Conservation (phyloP, 1,140 invertebrate genomes). For the Oedothorax gibbosus region DNA sequence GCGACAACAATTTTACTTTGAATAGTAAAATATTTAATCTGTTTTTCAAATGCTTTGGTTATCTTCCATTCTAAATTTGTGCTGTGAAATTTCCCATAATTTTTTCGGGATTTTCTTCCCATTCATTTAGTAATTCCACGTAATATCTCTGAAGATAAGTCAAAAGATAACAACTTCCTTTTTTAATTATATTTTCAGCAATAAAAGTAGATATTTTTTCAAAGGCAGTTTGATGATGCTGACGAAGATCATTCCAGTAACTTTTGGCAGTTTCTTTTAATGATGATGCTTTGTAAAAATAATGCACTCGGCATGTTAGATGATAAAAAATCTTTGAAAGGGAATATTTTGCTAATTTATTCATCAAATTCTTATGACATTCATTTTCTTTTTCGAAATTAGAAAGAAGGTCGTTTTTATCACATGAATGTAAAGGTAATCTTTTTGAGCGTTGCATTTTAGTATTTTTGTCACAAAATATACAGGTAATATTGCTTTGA, state of each 20-base stretch:
- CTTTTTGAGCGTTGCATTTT: no score
- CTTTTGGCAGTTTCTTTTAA: not conserved
- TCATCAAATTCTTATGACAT: no score
- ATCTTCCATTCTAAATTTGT: not conserved
- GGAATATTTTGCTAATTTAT: no score
- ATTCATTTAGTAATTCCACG: not conserved
- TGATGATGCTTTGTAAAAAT: no score
- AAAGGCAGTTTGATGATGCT: conserved; percentile 23
- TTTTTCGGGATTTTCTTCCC: not conserved
- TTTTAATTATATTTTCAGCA: conserved; percentile 19
- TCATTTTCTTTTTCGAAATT: no score
- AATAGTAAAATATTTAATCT: not conserved
- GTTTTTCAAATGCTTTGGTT: not conserved
- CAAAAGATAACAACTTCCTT: conserved; percentile 11
- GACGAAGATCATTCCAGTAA: conserved; percentile 8
- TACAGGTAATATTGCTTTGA: no score
- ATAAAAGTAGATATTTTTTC: conserved; percentile 3
- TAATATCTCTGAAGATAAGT: not conserved
- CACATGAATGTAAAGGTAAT: no score
- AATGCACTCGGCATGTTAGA: no score
- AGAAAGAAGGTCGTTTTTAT: no score
- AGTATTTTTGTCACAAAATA: no score
- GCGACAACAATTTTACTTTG: not conserved
- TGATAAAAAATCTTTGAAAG: no score
- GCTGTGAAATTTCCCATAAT: no score